Evolutionary conservation across 2,797 vertebrate genomes (phyloP).

Genomic region (Clarias pachynema): DNA sequence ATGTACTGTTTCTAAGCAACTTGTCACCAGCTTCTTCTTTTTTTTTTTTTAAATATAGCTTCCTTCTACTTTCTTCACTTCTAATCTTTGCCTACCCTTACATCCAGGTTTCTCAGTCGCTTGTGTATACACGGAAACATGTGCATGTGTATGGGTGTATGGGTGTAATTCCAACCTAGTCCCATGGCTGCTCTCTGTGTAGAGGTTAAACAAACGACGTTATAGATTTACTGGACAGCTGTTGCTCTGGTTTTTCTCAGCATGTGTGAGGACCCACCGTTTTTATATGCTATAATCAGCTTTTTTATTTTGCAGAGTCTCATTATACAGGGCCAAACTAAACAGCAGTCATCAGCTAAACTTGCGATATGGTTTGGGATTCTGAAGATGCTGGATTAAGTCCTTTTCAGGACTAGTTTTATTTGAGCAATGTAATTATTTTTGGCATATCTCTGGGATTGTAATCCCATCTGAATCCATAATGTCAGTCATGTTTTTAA

Average conservation of each 20-base stretch:
- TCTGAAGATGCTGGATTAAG: not conserved
- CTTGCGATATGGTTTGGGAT: not conserved
- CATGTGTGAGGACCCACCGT: constrained; percentile 19
- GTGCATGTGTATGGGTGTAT: constrained; percentile 31
- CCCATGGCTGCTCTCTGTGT: constrained; percentile 29
- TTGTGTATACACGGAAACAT: constrained; percentile 33
- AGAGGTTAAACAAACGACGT: constrained; percentile 53
- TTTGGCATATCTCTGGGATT: not conserved
- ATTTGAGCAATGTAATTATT: not conserved
- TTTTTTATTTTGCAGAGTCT: constrained; percentile 7
- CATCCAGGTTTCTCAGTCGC: not conserved
- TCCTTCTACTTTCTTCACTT: not conserved
- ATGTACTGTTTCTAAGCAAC: not conserved
- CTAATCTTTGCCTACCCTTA: not conserved
- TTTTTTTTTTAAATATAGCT: not conserved
- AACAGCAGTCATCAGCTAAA: constrained; percentile 11
- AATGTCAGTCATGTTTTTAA: constrained; percentile 15
- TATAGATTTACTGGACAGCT: constrained; percentile 51
- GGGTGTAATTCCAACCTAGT: constrained; percentile 14
- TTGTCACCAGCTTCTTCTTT: not conserved
- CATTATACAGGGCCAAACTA: constrained; percentile 12
- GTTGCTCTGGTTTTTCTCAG: constrained; percentile 42
- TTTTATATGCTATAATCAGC: constrained; percentile 12
- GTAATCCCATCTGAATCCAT: not conserved
- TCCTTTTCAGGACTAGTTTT: not conserved